Evolutionary conservation across 2,113 vertebrate species (phyloP).

Genomic region (Sciurus niger): DNA sequence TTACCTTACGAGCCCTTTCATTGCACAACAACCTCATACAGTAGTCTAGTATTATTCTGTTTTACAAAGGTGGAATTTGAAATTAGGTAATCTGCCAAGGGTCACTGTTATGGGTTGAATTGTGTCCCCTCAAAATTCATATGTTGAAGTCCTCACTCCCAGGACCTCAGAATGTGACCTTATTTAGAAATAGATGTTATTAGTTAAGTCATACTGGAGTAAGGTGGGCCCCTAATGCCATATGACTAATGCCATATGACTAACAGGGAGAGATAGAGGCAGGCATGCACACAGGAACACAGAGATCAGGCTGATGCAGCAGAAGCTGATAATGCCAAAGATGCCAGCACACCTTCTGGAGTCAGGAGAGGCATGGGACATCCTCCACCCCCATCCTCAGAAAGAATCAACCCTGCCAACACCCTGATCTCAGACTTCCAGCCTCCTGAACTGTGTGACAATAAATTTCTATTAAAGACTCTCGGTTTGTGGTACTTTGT

Average conservation of each 20-base stretch:
- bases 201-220: not conserved
- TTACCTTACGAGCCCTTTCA: not conserved
- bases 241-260: not conserved
- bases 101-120: not conserved
- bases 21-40: not conserved
- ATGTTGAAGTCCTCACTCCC: not conserved
- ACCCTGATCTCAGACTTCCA: not conserved
- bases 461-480: not conserved
- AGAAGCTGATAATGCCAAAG: not conserved
- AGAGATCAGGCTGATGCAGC: not conserved
- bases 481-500: not conserved
- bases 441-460: not conserved
- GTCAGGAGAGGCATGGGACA: fast-evolving
- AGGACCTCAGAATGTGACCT: not conserved
- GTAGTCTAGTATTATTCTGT: not conserved
- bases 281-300: not conserved
- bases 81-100: not conserved
- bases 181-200: not conserved
- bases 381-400: not conserved
- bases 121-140: not conserved
- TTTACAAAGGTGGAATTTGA: not conserved
- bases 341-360: not conserved
- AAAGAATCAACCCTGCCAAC: not conserved
- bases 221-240: not conserved
- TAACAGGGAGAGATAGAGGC: no score